phyloP scores from a whole-genome alignment of 2,888 invertebrate genomes.

The Marronus borbonicus region DNA sequence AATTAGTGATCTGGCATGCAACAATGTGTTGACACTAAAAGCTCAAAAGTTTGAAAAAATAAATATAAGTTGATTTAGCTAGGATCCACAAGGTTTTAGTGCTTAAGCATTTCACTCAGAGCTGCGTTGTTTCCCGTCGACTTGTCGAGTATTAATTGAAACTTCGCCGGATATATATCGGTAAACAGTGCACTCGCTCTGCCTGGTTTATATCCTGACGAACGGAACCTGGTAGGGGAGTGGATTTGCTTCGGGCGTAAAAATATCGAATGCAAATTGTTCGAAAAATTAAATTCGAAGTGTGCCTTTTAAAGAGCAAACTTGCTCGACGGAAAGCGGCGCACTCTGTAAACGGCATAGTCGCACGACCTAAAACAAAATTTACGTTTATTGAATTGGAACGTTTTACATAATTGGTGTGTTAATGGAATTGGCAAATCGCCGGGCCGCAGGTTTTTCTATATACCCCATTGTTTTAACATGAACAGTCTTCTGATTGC shows the following conservation, averaged over 20 bases:
- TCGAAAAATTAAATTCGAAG: constrained; percentile 47
- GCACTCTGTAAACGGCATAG: constrained; percentile 35
- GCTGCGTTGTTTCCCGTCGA: not conserved
- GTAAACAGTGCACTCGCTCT: constrained; percentile 5
- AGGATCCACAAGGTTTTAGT: too few relatives aligned
- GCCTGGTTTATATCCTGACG: constrained; percentile 11
- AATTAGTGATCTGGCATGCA: too few relatives aligned
- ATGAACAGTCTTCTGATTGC: not conserved
- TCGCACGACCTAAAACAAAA: constrained; percentile 54
- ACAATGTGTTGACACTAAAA: too few relatives aligned
- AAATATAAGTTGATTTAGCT: too few relatives aligned
- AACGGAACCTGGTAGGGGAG: constrained; percentile 6
- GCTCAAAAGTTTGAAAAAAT: too few relatives aligned
- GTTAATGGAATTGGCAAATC: constrained; percentile 64
- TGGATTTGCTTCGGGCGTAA: constrained; percentile 23
- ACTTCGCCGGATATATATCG: constrained; percentile 7
- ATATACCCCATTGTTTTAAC: not conserved
- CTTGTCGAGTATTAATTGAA: constrained; percentile 14
- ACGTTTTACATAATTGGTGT: constrained; percentile 64
- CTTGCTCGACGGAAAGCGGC: constrained; percentile 7
- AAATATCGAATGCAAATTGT: constrained; percentile 48
- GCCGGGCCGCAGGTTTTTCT: constrained; percentile 51
- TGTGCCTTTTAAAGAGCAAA: constrained; percentile 6
- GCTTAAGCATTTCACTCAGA: too few relatives aligned
- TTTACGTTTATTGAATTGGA: constrained; percentile 63